Conservation (phyloP, 2,888 invertebrate species). For the Parascotia fuliginaria region DNA sequence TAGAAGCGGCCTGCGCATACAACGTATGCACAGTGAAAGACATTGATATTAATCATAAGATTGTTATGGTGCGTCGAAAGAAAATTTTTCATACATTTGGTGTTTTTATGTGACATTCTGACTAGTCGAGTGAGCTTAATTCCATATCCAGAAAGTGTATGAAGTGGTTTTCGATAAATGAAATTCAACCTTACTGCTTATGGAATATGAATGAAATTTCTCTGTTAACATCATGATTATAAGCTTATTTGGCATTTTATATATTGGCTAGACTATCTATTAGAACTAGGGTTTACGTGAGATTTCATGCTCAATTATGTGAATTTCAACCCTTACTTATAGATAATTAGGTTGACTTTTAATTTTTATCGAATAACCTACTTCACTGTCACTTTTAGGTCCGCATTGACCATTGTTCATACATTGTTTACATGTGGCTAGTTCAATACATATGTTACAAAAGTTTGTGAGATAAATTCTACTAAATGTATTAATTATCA, state of each 20-base stretch:
- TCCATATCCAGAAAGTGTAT: slow-evolving; percentile 30
- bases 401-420: neutral
- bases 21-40: slow-evolving; percentile 51
- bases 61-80: slow-evolving; percentile 46
- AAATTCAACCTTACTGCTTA: neutral
- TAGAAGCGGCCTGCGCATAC: slow-evolving; percentile 72
- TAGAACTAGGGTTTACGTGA: too few relatives aligned
- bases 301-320: too few relatives aligned
- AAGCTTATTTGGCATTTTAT: too few relatives aligned
- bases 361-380: neutral
- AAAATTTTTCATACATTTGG: slow-evolving; percentile 37
- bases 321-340: neutral
- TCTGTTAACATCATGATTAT: too few relatives aligned
- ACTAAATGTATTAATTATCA: neutral
- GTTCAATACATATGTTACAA: neutral
- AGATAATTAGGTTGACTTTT: neutral
- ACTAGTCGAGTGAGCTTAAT: slow-evolving; percentile 51
- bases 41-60: slow-evolving; percentile 49
- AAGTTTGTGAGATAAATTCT: neutral
- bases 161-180: neutral
- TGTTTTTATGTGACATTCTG: slow-evolving; percentile 46
- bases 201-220: too few relatives aligned
- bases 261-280: too few relatives aligned
- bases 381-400: neutral
- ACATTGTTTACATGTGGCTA: neutral